Percentiles rank a stretch among this genome's conserved stretches.
Conservation (phyloP, 1,140 invertebrate genomes). For the Trachelipus rathkii region DNA sequence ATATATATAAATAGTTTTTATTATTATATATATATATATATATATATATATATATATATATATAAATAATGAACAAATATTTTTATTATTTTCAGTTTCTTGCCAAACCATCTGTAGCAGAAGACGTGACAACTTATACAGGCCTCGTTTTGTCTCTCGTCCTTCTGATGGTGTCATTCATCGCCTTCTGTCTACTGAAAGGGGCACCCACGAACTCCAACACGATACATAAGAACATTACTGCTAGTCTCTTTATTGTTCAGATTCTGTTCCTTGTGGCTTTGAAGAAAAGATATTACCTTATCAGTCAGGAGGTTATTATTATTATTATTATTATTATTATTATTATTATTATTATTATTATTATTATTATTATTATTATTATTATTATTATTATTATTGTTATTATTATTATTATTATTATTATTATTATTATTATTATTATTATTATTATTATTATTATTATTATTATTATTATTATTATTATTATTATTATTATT, state of each 20-base stretch:
- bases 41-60: constrained; percentile 26
- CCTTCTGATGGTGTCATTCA: constrained; percentile 59
- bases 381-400: no score
- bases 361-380: no score
- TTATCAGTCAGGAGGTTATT: constrained; percentile 60
- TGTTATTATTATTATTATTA: no score
- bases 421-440: no score
- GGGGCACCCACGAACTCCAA: constrained; percentile 83
- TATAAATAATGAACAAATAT: background rate
- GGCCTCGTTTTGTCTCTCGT: constrained; percentile 70
- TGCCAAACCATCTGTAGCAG: constrained; percentile 73
- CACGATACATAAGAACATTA: constrained; percentile 87
- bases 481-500: no score
- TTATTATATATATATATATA: background rate
- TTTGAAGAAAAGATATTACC: constrained; percentile 67
- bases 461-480: no score
- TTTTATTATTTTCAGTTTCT: constrained; percentile 53
- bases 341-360: no score
- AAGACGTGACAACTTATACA: constrained; percentile 82
- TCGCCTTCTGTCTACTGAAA: constrained; percentile 72
- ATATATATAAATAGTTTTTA: background rate
- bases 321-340: background rate
- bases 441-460: no score
- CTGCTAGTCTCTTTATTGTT: constrained; percentile 78
- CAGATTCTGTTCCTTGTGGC: constrained; percentile 82